These are phyloP conservation scores for Cyphomyrus discorhynchus DNA, from an alignment of 2,113 vertebrate species.

Conservation along the genomic window DNA sequence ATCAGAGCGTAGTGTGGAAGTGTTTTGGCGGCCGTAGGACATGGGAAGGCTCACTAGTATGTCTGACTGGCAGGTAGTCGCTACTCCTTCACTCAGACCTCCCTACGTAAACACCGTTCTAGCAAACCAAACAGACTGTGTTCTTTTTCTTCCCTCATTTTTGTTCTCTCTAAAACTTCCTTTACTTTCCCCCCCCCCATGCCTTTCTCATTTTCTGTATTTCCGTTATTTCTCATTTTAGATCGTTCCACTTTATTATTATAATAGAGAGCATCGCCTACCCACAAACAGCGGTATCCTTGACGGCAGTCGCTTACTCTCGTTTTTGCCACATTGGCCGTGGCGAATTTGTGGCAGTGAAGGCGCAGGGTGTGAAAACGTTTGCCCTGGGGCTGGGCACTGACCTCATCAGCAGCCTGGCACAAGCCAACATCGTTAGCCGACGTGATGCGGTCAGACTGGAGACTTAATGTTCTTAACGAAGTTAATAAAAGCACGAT, in stretches of 20 bases:
- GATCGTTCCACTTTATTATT: neutral
- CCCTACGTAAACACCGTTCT: neutral
- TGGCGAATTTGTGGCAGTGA: neutral
- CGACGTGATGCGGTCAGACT: neutral
- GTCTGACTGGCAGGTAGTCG: neutral
- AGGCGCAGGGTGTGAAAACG: neutral
- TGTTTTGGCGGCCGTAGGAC: neutral
- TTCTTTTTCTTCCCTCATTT: neutral
- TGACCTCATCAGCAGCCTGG: neutral
- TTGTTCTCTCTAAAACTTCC: neutral
- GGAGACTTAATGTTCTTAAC: neutral
- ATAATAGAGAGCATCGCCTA: neutral
- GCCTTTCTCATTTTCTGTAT: neutral
- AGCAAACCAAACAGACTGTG: neutral
- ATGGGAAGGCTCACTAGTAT: neutral
- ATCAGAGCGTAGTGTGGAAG: neutral
- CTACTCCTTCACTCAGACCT: neutral
- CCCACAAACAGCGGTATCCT: neutral
- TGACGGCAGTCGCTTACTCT: neutral
- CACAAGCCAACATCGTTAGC: neutral
- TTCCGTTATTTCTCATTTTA: neutral
- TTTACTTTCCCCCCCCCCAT: neutral
- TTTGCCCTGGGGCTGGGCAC: neutral
- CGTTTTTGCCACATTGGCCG: neutral
- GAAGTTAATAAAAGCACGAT: constrained; percentile 1